These are phyloP conservation scores for Poeciliopsis turrubarensis DNA, from an alignment of 2,113 vertebrate species.

Conservation along the genomic window DNA sequence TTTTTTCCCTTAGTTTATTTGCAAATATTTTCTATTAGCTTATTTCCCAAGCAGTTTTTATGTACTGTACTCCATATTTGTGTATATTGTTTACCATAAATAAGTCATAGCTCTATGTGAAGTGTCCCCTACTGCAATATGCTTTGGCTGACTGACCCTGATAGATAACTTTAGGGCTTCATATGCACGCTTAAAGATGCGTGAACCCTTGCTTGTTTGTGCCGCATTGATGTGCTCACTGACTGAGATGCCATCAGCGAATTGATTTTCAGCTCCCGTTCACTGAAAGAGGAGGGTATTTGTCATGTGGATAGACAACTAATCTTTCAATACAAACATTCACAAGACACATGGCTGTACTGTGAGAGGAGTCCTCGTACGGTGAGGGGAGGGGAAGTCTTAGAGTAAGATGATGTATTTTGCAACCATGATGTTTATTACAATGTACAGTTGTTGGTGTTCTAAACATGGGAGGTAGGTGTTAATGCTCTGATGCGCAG, in stretches of 20 bases:
- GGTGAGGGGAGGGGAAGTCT: conserved; percentile 44
- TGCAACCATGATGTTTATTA: conserved; percentile 40
- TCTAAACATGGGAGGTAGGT: conserved; percentile 21
- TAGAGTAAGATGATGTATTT: conserved; percentile 52
- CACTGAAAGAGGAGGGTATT: conserved; percentile 71
- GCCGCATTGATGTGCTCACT: conserved; percentile 68
- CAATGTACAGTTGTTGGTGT: conserved; percentile 25
- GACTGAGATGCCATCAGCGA: conserved; percentile 74
- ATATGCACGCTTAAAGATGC: conserved; percentile 35
- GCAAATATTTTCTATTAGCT: conserved; percentile 22
- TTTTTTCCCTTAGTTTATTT: conserved; percentile 24
- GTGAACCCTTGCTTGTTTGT: conserved; percentile 54
- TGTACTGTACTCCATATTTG: not conserved
- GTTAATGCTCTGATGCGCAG: conserved; percentile 17
- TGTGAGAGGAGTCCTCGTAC: conserved; percentile 51
- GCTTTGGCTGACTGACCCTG: conserved; percentile 32
- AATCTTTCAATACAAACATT: conserved; percentile 79
- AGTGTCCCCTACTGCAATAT: conserved; percentile 18
- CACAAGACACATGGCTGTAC: conserved; percentile 68
- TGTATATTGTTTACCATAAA: conserved; percentile 6
- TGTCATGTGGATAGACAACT: conserved; percentile 79
- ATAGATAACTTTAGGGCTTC: conserved; percentile 36
- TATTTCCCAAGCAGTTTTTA: conserved; percentile 9
- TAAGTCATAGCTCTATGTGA: conserved; percentile 1
- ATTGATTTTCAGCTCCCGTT: conserved; percentile 79